Base-by-base conservation (phyloP, 1,140 invertebrate species). In the Hormaphis cornu region DNA sequence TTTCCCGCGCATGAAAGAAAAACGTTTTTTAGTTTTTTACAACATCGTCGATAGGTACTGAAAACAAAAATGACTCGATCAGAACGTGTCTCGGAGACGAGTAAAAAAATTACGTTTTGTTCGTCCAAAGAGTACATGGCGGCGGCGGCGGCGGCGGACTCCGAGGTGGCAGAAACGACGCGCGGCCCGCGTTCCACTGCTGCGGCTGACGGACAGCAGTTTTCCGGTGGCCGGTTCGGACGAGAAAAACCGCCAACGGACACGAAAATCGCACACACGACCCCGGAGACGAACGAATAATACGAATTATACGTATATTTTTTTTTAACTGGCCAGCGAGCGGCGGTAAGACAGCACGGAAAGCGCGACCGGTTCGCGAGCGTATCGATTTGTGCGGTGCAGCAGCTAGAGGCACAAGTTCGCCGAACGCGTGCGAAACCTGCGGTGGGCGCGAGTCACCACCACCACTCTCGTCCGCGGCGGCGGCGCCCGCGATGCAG, bases 51-150 rank as follows among this genome's bases (percentile, higher is more conserved):
- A n/a, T n/a, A n/a, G n/a, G n/a, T n/a, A n/a, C n/a, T n/a, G n/a
- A n/a, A n/a, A n/a, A n/a, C n/a, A n/a, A n/a, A n/a, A n/a, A n/a
- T n/a, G n/a, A n/a, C n/a, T n/a, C n/a, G n/a, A n/a, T n/a, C n/a
- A n/a, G n/a, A n/a, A n/a, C n/a, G n/a, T n/a, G n/a, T n/a, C n/a
- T n/a, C n/a, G n/a, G n/a, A n/a, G n/a, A n/a, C n/a, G n/a, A n/a
- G n/a, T n/a, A n/a, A n/a, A n/a, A n/a, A n/a, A n/a, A 42, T 58
- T 58, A 58, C 54, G 37, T 58, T 24, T 58, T 9, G 54, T 24
- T 16, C 26, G 20, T 22, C 54, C 33, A 35, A 58, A 58, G 54
- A 18, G 20, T 16, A n/a, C 54, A 42, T 42, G 10, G 28, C 18
- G 33, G 12, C 33, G 53, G 20, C 12, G 53, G 14, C 20, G 33